Conservation (phyloP, 2,888 invertebrate species). For the Drosophila stalkeri region DNA sequence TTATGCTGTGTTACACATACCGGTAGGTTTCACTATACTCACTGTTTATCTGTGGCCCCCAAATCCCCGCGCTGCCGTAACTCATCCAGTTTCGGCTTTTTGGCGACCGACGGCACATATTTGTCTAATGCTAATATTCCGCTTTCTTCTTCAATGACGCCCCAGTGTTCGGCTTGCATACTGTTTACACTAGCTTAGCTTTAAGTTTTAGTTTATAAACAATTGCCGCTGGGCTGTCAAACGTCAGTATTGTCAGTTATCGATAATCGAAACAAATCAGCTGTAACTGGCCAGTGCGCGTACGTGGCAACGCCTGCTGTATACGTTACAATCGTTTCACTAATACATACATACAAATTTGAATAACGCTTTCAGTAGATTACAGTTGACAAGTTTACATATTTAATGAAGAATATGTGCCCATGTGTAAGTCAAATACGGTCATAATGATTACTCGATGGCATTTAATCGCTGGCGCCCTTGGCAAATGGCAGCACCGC, state of each 20-base stretch:
- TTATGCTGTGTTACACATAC: not conserved
- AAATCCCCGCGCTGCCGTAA: conserved; percentile 53
- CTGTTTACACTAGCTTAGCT: not conserved
- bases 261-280: conserved; percentile 10
- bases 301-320: conserved; percentile 48
- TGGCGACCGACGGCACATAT: conserved; percentile 63
- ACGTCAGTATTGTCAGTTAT: not conserved
- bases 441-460: not conserved
- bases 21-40: conserved; percentile 9
- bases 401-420: not conserved
- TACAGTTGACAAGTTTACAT: not conserved
- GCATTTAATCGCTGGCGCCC: conserved; percentile 3
- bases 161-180: conserved; percentile 65
- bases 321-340: conserved; percentile 32
- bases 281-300: conserved; percentile 6
- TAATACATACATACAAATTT: not conserved
- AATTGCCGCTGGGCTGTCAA: conserved; percentile 17
- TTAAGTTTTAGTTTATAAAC: conserved; percentile 6
- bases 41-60: conserved; percentile 59
- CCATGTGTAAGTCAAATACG: conserved; percentile 8
- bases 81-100: conserved; percentile 75
- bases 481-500: conserved; percentile 44
- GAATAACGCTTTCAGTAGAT: not conserved
- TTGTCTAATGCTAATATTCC: conserved; percentile 37
- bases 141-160: conserved; percentile 53